A percentile compares a stretch with the other conserved stretches of the same genome.
Conservation (phyloP, 2,113 vertebrate genomes). For the Ochotona princeps region DNA sequence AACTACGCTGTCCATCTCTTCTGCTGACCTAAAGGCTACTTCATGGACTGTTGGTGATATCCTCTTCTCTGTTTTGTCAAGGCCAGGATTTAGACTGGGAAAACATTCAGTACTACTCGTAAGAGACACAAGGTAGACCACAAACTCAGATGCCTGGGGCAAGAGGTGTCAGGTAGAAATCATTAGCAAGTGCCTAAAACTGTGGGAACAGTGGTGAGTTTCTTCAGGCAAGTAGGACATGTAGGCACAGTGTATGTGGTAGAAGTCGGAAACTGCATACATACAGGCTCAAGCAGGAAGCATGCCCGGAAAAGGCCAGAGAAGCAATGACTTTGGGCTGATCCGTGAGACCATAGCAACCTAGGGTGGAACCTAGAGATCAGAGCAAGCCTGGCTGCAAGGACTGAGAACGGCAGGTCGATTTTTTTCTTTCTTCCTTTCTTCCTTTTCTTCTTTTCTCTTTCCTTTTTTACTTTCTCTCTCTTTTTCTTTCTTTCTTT, state of each 20-base stretch:
- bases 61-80: not conserved
- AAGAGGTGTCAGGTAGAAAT: not conserved
- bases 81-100: not conserved
- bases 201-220: not conserved
- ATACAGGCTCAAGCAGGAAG: not conserved
- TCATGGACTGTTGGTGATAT: not conserved
- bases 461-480: too few species aligned
- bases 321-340: not conserved
- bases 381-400: not conserved
- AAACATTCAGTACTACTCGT: not conserved
- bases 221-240: not conserved
- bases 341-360: not conserved
- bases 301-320: not conserved
- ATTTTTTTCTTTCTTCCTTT: too few species aligned
- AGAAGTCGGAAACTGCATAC: not conserved
- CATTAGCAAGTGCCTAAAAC: not conserved
- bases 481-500: too few species aligned
- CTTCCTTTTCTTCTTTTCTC: not conserved
- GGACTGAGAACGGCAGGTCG: too few species aligned
- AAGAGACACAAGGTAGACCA: not conserved
- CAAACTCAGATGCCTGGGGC: not conserved
- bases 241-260: not conserved
- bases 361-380: not conserved
- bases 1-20: not conserved
- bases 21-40: not conserved